Evolutionary conservation across 2,113 vertebrate species (phyloP), one percentile per base, ranked within the genome.

Genomic region (Barbus barbus): DNA sequence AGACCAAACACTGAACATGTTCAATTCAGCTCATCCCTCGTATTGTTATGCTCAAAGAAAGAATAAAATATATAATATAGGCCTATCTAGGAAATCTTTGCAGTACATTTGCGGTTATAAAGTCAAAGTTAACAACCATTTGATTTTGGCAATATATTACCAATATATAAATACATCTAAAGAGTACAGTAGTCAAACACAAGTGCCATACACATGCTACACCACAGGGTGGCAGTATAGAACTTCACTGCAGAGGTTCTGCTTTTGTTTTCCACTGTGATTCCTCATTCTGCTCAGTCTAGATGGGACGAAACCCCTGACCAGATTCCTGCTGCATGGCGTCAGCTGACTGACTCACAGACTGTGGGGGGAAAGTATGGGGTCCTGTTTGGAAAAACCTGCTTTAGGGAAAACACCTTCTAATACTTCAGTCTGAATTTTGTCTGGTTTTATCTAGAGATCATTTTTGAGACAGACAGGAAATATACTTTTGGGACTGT

Each of bases 321-420:
- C 56, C 44, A 61, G 78, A 81, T 81, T 85, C 84, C 44, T 65
- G 38, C 31, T 14, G 28, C 74, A 53, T 85, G 75, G 72, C 71
- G 31, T 85, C 84, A 85, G 58, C 78, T 75, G 63, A 81, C 60
- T 81, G 56, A 72, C 71, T 85, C 78, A 79, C 77, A 65, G 56
- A 72, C 53, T 24, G 53, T 51, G 63, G 67, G 72, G 83, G 78
- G 79, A 82, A 81, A 63, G 69, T 81, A 36, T 74, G 58, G 71
- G 78, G 78, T 76, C 71, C 60, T 13, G 60, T 75, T 48, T 53
- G 56, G 56, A 85, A 81, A 74, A 85, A 80, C 63, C 63, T 26
- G 41, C 73, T 36, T 33, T 12, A 22, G 16, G 60, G 46, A 84
- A 78, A 78, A 51, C 75, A 84, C 83, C 46, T 65, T 69, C 38